Percentiles rank a stretch among this genome's conserved stretches.
These are phyloP conservation scores for Acronicta alni DNA, from an alignment of 2,888 invertebrate genomes.

Conservation along the genomic window DNA sequence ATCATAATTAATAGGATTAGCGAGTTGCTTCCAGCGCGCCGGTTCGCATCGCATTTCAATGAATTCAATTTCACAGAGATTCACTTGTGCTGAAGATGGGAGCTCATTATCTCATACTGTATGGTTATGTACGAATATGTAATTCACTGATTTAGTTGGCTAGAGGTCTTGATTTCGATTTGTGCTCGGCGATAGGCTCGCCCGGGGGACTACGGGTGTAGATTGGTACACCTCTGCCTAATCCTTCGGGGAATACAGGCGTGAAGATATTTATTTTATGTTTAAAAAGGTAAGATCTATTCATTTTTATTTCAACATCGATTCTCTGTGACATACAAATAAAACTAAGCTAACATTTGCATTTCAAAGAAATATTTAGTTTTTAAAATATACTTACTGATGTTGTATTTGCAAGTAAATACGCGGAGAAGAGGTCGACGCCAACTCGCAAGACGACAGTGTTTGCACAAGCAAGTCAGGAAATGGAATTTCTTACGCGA, in stretches of 20 bases:
- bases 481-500: slow-evolving; percentile 66
- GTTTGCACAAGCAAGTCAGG: slow-evolving; percentile 62
- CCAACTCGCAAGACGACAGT: slow-evolving; percentile 39
- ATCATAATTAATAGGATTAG: slow-evolving; percentile 47
- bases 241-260: too few species aligned
- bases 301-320: too few species aligned
- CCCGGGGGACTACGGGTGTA: too few species aligned
- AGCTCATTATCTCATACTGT: background rate
- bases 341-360: slow-evolving; percentile 14
- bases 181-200: too few species aligned
- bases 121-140: background rate
- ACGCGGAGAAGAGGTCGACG: slow-evolving; percentile 26
- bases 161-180: too few species aligned
- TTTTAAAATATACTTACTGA: slow-evolving; percentile 25
- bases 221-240: too few species aligned
- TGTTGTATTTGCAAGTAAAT: slow-evolving; percentile 35
- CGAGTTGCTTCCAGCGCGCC: slow-evolving; percentile 35
- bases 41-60: slow-evolving; percentile 25
- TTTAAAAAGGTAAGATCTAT: too few species aligned
- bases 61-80: slow-evolving; percentile 28
- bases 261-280: too few species aligned
- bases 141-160: background rate
- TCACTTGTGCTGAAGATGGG: slow-evolving; percentile 18
- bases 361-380: slow-evolving; percentile 24
- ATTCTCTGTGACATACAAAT: too few species aligned